These are phyloP conservation scores for Ophioderma brevispina DNA, from an alignment of 35 echinoderm and acorn worm genomes.

Conservation along the genomic window DNA sequence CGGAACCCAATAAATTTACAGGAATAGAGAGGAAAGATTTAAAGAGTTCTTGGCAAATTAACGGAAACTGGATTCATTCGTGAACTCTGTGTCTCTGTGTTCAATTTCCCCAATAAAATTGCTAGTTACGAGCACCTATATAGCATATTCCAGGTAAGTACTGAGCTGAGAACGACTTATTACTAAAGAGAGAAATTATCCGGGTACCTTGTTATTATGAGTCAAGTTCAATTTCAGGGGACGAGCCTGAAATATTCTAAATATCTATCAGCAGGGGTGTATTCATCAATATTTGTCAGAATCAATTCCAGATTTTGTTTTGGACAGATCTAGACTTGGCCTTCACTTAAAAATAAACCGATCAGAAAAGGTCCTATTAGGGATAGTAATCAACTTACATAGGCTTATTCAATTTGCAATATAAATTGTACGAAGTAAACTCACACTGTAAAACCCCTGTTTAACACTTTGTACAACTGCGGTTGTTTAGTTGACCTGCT, in stretches of 20 bases:
- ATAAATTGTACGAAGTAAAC: too few species aligned
- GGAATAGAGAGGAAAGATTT: background rate
- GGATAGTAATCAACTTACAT: too few species aligned
- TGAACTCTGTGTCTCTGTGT: background rate
- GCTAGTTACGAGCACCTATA: background rate
- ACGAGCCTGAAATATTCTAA: background rate
- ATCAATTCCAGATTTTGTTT: too few species aligned
- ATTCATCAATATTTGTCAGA: background rate
- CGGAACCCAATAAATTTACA: background rate
- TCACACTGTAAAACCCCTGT: too few species aligned
- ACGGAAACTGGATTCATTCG: background rate
- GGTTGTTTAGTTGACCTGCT: too few species aligned
- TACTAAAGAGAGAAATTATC: background rate
- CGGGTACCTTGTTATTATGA: background rate
- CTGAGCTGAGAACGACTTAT: background rate
- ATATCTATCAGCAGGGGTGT: background rate
- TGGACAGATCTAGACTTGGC: too few species aligned
- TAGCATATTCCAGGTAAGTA: background rate
- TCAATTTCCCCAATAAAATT: background rate
- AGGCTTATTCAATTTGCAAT: too few species aligned
- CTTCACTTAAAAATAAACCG: too few species aligned
- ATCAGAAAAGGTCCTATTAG: too few species aligned
- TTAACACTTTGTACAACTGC: too few species aligned
- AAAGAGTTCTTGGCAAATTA: background rate
- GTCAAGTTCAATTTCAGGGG: background rate